phyloP scores from a whole-genome alignment of 2,113 vertebrate species.

The Crotophaga sulcirostris region DNA sequence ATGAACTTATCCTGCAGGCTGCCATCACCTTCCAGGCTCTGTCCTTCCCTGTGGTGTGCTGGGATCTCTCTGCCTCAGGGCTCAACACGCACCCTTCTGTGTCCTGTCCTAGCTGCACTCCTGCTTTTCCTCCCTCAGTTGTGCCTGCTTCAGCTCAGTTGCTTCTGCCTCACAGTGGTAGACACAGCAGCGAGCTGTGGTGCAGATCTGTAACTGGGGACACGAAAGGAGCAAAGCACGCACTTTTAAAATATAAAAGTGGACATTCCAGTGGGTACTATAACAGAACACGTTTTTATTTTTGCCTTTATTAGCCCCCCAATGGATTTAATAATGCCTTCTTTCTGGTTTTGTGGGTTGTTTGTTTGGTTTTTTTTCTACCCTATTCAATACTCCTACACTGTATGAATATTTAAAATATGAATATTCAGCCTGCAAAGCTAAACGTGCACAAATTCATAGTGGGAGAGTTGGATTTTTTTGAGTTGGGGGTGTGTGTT shows the following conservation, averaged over 20 bases:
- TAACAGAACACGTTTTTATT: neutral
- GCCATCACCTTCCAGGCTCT: neutral
- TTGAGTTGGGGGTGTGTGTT: neutral
- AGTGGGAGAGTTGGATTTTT: neutral
- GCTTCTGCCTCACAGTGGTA: neutral
- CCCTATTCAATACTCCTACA: neutral
- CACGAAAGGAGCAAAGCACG: neutral
- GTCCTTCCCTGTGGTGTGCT: neutral
- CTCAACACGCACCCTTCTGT: rapidly evolving
- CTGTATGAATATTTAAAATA: neutral
- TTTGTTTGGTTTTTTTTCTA: neutral
- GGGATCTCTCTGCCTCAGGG: neutral
- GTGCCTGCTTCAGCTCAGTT: neutral
- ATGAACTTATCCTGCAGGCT: neutral
- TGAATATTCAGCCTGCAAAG: neutral
- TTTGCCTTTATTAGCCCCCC: neutral
- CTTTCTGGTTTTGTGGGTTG: neutral
- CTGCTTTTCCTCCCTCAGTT: neutral
- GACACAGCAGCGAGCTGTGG: neutral
- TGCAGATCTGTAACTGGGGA: neutral
- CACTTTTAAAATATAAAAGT: neutral
- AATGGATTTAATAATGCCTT: neutral
- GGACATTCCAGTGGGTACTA: neutral
- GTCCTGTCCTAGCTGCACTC: neutral
- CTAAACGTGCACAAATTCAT: neutral